A percentile compares a stretch with the other conserved stretches of the same genome.
Evolutionary conservation across 2,797 vertebrate genomes (phyloP).

Genomic region (Alca torda): DNA sequence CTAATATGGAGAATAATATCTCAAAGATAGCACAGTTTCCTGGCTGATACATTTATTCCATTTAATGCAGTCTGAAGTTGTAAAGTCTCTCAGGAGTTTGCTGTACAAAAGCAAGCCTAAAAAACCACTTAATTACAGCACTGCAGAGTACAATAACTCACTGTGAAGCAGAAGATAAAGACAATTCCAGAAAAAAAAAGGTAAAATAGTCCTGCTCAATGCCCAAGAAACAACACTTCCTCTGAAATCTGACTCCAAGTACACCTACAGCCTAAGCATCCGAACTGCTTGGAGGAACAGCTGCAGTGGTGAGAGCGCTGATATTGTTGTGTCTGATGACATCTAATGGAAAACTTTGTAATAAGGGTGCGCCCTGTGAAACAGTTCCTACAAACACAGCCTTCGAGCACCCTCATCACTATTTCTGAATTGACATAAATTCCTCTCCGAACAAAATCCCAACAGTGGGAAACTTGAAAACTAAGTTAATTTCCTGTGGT

Average conservation of each 20-base stretch:
- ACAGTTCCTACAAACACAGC: background rate
- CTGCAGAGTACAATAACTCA: background rate
- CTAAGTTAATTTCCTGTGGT: background rate
- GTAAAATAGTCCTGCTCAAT: background rate
- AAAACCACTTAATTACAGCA: constrained; percentile 39
- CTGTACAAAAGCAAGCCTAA: constrained; percentile 44
- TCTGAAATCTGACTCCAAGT: background rate
- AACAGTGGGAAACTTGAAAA: background rate
- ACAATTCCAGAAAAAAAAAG: background rate
- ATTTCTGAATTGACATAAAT: background rate
- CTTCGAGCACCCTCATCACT: background rate
- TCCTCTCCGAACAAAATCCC: background rate
- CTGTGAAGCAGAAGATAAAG: background rate
- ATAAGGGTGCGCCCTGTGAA: background rate
- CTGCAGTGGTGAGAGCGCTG: background rate
- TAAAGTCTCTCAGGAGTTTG: constrained; percentile 37
- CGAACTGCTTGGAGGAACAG: background rate
- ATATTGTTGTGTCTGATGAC: background rate
- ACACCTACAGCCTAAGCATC: background rate
- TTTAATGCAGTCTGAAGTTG: background rate
- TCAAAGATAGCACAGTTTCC: background rate
- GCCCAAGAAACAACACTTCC: background rate
- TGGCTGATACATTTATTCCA: background rate
- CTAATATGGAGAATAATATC: background rate
- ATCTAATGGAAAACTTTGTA: background rate